Evolutionary conservation across 2,888 invertebrate species (phyloP), one percentile per base, ranked within the genome.

Genomic region (Oscheius sp.): DNA sequence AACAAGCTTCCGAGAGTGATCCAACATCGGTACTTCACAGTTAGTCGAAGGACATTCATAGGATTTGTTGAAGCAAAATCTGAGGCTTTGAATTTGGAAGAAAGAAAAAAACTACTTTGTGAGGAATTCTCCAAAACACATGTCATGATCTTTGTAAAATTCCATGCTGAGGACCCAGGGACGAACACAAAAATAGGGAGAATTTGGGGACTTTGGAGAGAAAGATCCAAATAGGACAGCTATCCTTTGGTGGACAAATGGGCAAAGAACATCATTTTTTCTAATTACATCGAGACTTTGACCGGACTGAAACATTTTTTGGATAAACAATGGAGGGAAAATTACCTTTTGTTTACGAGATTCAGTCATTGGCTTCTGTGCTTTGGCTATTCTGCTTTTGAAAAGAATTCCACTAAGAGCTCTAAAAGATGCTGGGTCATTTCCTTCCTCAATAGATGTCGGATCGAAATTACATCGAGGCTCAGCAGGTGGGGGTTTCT

Each of bases 161-260:
- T 94, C 93, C 95, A 98, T 97, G 66, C 91, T 91, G 0, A 94
- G 92, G 65, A 93, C 91, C 92, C 93, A 77, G 0, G 95, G 95
- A 84, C 92, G 92, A 0, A 94, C 93, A 87, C 95, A 95, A 86
- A 93, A 94, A 69, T 92, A 92, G 0, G 94, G 93, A 2, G 92
- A 91, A 84, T 93, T 93, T 2, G 80, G 80, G 12, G 75, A 75
- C 48, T 78, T 78, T 20, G 75, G 73, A 6, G 80, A 80, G 57
- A 76, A 79, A 3, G 78, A 80, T 86, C 94, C 96, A 86, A 96
- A 92, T 67, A 96, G 89, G 37, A 97, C 92, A 4, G 93, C 91
- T 57, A 97, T 89, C 55, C 92, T 90, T 88, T 97, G 96, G 76
- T 89, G 90, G 71, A 86, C 84, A 57, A 82, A 79, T 3, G 88